A percentile compares a stretch with the other conserved stretches of the same genome.
phyloP scores from a whole-genome alignment of 2,113 vertebrate genomes.

The Heterotis niloticus region DNA sequence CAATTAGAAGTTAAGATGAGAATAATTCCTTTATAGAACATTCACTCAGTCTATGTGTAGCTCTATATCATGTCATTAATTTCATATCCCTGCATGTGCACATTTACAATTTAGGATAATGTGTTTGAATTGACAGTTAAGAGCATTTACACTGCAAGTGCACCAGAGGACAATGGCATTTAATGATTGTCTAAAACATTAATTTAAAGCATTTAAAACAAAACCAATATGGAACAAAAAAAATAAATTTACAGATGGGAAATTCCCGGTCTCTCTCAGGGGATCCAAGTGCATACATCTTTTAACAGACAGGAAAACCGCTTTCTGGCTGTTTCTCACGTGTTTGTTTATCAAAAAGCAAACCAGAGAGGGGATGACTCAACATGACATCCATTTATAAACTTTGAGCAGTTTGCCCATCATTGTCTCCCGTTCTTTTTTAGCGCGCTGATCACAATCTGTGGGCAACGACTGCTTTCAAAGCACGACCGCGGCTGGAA shows the following conservation, averaged over 20 bases:
- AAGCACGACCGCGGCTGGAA: neutral
- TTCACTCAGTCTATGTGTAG: too few relatives aligned
- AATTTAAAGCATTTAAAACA: neutral
- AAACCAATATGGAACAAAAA: neutral
- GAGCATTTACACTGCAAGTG: too few relatives aligned
- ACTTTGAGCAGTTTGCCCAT: neutral
- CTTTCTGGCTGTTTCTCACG: neutral
- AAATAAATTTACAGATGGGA: neutral
- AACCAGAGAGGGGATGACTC: neutral
- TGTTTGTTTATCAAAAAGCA: neutral
- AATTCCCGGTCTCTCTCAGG: neutral
- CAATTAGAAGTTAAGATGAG: too few relatives aligned
- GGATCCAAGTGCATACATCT: neutral
- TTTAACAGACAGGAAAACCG: neutral
- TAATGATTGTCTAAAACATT: neutral
- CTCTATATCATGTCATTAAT: too few relatives aligned
- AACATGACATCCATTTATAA: neutral
- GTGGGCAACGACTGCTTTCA: neutral
- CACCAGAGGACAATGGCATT: neutral
- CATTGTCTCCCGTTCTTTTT: neutral
- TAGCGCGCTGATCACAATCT: neutral
- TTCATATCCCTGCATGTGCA: too few relatives aligned
- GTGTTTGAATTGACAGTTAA: neutral
- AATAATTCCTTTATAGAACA: too few relatives aligned
- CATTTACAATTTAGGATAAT: too few relatives aligned